These are phyloP conservation scores for Sinodicranocentrus sp. DNA, from an alignment of 2,888 invertebrate genomes.

Conservation along the genomic window DNA sequence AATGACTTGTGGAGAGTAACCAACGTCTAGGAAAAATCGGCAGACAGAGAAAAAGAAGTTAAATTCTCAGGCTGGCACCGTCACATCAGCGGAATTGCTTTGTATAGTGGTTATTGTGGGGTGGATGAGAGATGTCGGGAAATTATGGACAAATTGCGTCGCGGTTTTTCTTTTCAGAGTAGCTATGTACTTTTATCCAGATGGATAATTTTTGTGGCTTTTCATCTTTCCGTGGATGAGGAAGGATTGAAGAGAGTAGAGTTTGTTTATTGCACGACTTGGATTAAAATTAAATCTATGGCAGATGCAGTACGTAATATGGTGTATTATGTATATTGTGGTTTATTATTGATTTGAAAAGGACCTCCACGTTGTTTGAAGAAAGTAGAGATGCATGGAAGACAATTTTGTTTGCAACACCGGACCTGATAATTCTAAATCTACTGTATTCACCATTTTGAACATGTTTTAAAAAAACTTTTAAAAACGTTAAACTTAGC, in stretches of 20 bases:
- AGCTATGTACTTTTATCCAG: slow-evolving; percentile 67
- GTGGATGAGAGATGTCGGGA: slow-evolving; percentile 55
- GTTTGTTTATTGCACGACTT: not conserved
- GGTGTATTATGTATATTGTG: no score
- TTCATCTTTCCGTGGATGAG: not conserved
- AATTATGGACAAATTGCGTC: slow-evolving; percentile 75
- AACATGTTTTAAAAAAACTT: no score
- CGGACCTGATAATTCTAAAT: no score
- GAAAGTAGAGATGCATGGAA: no score
- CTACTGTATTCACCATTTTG: no score
- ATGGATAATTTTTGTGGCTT: slow-evolving; percentile 38
- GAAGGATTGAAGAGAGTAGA: not conserved
- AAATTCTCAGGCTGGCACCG: slow-evolving; percentile 2
- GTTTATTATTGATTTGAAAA: no score
- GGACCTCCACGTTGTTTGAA: no score
- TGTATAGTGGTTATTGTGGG: slow-evolving; percentile 24
- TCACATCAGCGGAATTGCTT: not conserved
- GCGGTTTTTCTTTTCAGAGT: slow-evolving; percentile 70
- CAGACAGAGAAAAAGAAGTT: not conserved
- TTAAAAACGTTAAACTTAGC: no score
- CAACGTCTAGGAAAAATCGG: not conserved
- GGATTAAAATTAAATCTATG: no score
- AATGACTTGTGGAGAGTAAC: not conserved
- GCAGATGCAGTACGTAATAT: no score
- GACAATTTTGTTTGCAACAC: no score